Evolutionary conservation across 2,797 vertebrate genomes (phyloP), one percentile per base, ranked within the genome.

Genomic region (Pyrocephalus nanus): DNA sequence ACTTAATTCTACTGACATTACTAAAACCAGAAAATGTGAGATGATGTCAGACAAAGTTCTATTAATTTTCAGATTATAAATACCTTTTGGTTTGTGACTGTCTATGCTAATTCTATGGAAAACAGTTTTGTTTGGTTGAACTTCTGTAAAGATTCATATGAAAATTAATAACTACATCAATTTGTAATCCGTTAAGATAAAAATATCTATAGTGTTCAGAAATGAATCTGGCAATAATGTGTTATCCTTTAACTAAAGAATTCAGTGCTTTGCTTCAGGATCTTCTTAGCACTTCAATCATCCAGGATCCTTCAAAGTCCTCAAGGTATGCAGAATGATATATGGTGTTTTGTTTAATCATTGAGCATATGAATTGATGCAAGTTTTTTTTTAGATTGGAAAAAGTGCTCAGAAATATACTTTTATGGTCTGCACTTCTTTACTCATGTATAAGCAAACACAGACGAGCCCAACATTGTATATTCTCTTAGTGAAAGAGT

Each of bases 301-400:
- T 74, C 61, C 67, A 86, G 61, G 34, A 69, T 86, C 25, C 72
- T 83, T 74, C 0, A 0, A 95, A 83, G 65, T 91, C 42, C 54
- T 84, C n/a, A 78, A 92, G 92, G 86, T 78, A 93, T 42, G 51
- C 54, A 54, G 50, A 80, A 81, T 90, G 62, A 81, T 94, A 84
- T 45, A 95, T 75, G 55, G 29, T 34, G 16, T 67, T 93, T 43
- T 70, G 18, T 61, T 69, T 88, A 86, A 80, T 88, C 51, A 78
- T 36, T 17, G 14, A 84, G 36, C 30, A 50, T 88, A 32, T 85
- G 72, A 93, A 93, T 74, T 85, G 12, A 34, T 69, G 51, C 6
- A 34, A 88, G n/a, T 1, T 66, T 92, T 92, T 92, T 42, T 91
- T 69, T 32, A 88, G 47, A 75, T 48, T 30, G 26, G 23, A 75